Evolutionary conservation across 2,113 vertebrate species (phyloP), one percentile per base, ranked within the genome.

Genomic region (Anseranas semipalmata): DNA sequence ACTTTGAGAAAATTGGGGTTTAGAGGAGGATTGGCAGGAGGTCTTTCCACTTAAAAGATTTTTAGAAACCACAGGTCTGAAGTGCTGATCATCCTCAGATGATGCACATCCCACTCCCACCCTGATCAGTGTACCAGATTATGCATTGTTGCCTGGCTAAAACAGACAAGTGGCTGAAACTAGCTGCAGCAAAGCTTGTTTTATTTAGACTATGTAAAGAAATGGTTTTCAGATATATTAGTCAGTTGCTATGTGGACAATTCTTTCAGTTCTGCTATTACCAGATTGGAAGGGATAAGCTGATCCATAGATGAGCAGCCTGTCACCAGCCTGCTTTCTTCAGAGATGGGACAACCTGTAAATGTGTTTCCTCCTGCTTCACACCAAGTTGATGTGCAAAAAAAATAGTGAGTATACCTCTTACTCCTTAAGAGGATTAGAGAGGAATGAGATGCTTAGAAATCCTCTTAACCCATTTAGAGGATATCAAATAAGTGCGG

Each of bases 21-120:
- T 66, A 24, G 33, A 6, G 35, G 45, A 76, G 63, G 22, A 6
- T 37, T 80, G 66, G 73, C 27, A 56, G n/a, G 43, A 73, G 25
- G 6, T 11, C 3, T n/a, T 3, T 28, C 35, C 2, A 11, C 10
- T 6, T 50, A 6, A 2, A 10, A 50, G 35, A 27, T 3, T 65
- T 55, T 93, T 35, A 58, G 70, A 55, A 35, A 7, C 37, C 37
- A 20, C 18, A 71, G 33, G 24, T 65, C 52, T 77, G 25, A 17
- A n/a, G 37, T 53, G 43, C 37, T 27, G 33, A 27, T 59, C 2
- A 8, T 37, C 19, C 17, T 48, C 24, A 58, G 8, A 15, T 25
- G 67, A 20, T 55, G 15, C 5, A 14, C 13, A 3, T 21, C 24
- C 8, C 41, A 17, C 9, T 86, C 60, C 30, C 32, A 37, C 7